Evolutionary conservation across 2,888 invertebrate genomes (phyloP), one percentile per base, ranked within the genome.

Genomic region (Drosophila suboccidentalis): DNA sequence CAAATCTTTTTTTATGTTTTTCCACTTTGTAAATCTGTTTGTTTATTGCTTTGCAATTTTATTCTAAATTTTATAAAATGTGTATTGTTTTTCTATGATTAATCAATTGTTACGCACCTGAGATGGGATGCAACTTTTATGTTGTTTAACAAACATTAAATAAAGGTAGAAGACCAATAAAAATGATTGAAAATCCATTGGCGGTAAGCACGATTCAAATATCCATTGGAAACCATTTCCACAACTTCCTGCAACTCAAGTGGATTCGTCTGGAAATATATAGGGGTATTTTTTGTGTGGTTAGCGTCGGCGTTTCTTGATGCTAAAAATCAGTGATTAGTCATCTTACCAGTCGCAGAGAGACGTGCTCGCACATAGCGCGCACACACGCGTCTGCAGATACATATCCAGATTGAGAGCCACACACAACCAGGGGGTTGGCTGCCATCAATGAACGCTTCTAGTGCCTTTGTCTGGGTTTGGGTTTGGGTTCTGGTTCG

Each of bases 231-330:
- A 44, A 44, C 15, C 55, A 22, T 57, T 57, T 34, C 11, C 44
- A 22, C 55, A 57, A 44, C 44, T 57, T 57, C 44, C 55, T 57
- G 55, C 36, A 44, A 46, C 44, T 57, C 44, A 44, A 57, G 55
- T 36, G 15, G 44, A 22, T 57, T 36, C 55, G 55, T 34, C 22
- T 57, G 55, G 15, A 57, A 57, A 50, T 46, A 50, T 46, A 57
- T 57, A 34, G 44, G 44, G 55, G 55, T 44, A 36, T 32, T 15
- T 22, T 44, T 19, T 26, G 6, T 29, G 29, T 29, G 29, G 44
- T 34, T 46, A 44, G 55, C 55, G 55, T 57, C 44, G 55, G 55
- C 19, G 43, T 54, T 54, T 43, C 55, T 34, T 19, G 34, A 34
- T 57, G 43, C 22, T 2, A 22, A 57, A 44, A 57, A 36, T 44